Conservation (phyloP, 2,888 invertebrate genomes). For the Villa cingulata region DNA sequence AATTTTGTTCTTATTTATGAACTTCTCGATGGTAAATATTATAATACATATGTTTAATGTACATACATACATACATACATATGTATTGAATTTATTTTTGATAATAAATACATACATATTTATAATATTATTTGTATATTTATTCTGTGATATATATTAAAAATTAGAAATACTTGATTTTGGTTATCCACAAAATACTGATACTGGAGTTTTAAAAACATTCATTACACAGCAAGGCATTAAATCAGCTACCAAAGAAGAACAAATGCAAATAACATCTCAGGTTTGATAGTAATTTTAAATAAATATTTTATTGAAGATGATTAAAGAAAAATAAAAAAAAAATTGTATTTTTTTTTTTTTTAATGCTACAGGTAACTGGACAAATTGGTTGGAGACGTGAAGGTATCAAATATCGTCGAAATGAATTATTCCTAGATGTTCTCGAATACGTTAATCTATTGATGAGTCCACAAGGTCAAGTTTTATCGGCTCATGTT, state of each 20-base stretch:
- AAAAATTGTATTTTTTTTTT: background rate
- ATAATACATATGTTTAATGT: background rate
- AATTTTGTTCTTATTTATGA: constrained; percentile 99
- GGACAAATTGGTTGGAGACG: constrained; percentile 98
- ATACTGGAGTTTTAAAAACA: constrained; percentile 96
- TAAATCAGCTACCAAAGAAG: constrained; percentile 96
- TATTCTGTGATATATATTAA: constrained; percentile 2
- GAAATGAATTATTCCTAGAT: constrained; percentile 96
- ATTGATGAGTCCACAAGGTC: constrained; percentile 98
- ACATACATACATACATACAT: background rate
- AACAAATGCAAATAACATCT: constrained; percentile 98
- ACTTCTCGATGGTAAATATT: constrained; percentile 70
- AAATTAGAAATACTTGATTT: constrained; percentile 91
- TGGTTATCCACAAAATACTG: constrained; percentile 99
- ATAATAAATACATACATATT: background rate
- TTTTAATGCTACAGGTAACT: constrained; percentile 44
- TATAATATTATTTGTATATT: constrained; percentile 1
- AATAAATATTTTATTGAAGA: no score
- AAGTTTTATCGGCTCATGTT: constrained; percentile 96
- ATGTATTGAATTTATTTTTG: background rate
- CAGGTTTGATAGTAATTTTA: constrained; percentile 47
- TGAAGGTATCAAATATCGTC: constrained; percentile 97
- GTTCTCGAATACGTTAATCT: constrained; percentile 98
- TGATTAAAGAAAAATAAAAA: no score
- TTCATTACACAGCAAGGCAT: constrained; percentile 99